Evolutionary conservation across 1,140 invertebrate species (phyloP).

Genomic region (Sycophila sp.): DNA sequence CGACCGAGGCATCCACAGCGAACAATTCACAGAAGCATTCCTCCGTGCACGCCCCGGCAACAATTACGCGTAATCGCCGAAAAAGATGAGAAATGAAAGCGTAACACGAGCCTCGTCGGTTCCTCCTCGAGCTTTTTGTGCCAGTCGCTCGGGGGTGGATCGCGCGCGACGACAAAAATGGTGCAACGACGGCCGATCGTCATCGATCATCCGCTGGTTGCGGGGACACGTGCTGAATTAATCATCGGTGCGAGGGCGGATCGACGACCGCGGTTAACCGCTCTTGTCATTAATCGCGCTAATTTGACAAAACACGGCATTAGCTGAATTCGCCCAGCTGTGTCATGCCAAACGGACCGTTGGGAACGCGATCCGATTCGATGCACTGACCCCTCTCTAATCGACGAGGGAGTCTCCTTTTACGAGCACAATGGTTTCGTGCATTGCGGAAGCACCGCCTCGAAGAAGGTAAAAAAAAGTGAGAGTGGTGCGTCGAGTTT

Average conservation of each 20-base stretch:
- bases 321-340: no score
- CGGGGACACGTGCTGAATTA: not conserved
- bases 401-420: no score
- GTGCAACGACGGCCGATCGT: not conserved
- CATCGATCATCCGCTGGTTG: not conserved
- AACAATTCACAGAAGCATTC: no score
- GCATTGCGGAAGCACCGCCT: no score
- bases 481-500: no score
- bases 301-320: not conserved
- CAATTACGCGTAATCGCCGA: not conserved
- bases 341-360: no score
- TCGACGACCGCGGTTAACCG: not conserved
- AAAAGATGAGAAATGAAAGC: not conserved
- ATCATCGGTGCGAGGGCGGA: not conserved
- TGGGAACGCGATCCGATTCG: no score
- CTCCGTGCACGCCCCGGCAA: not conserved
- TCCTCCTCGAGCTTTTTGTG: not conserved
- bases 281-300: slow-evolving; percentile 1
- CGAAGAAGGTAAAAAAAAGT: no score
- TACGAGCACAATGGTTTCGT: no score
- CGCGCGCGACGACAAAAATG: not conserved
- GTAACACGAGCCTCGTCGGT: not conserved
- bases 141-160: not conserved
- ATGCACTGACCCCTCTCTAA: no score
- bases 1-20: no score